Percentiles rank a stretch among this genome's conserved stretches.
These are phyloP conservation scores for Turdus rufiventris DNA, from an alignment of 2,113 vertebrate genomes.

Conservation along the genomic window DNA sequence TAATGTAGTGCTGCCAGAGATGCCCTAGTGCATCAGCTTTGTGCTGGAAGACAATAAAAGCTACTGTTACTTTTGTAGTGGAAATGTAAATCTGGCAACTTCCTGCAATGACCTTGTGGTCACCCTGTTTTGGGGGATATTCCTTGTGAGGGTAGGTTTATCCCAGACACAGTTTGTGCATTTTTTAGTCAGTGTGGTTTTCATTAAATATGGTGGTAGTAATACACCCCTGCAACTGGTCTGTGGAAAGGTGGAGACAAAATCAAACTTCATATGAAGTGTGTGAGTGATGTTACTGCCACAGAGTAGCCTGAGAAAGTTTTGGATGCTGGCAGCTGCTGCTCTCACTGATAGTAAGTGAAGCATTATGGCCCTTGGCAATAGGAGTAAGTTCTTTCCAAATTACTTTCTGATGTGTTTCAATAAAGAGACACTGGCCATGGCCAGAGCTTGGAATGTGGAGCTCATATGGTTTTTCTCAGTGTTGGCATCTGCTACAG, in stretches of 20 bases:
- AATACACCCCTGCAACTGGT: background rate
- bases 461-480: background rate
- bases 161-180: background rate
- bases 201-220: background rate
- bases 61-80: background rate
- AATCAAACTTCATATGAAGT: background rate
- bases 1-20: conserved; percentile 31
- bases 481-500: background rate
- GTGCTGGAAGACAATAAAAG: background rate
- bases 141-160: background rate
- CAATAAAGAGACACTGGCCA: background rate
- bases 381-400: background rate
- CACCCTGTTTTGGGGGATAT: background rate
- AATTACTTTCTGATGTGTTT: background rate
- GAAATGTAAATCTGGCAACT: conserved; percentile 4
- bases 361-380: background rate
- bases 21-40: background rate
- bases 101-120: background rate
- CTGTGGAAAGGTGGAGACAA: background rate
- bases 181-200: background rate
- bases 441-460: background rate
- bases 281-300: background rate
- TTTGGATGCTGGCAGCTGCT: background rate
- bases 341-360: background rate
- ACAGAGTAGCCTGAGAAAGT: background rate